Percentiles rank a stretch among this genome's conserved stretches.
phyloP scores from a whole-genome alignment of 1,140 invertebrate genomes.

The Drosophila orosa region DNA sequence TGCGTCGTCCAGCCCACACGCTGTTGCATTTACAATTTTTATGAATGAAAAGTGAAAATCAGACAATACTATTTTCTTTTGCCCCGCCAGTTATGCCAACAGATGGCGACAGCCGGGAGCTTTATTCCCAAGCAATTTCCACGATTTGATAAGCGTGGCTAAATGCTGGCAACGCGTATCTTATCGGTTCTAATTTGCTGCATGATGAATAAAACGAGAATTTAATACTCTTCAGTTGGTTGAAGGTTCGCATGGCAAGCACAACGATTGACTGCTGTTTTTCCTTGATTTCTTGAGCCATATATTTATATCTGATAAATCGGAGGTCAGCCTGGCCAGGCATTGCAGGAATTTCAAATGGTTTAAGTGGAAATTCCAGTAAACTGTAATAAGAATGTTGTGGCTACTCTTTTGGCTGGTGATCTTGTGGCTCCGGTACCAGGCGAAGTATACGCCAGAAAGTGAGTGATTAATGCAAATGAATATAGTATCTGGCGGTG shows the following conservation, averaged over 20 bases:
- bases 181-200: conserved; percentile 67
- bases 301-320: conserved; percentile 9
- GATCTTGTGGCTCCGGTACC: conserved; percentile 58
- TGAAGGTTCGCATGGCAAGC: conserved; percentile 35
- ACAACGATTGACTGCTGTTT: conserved; percentile 11
- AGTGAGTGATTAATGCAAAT: conserved; percentile 58
- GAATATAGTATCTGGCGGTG: conserved; percentile 7
- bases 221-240: conserved; percentile 52
- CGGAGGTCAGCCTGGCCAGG: conserved; percentile 26
- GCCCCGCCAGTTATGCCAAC: conserved; percentile 22
- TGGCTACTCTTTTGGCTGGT: conserved; percentile 64
- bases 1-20: conserved; percentile 47
- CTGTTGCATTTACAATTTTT: conserved; percentile 5
- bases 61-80: not conserved
- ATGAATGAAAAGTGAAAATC: conserved; percentile 72
- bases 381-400: conserved; percentile 44
- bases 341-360: conserved; percentile 45
- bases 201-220: conserved; percentile 57
- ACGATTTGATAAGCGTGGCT: conserved; percentile 55
- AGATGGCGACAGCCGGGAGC: conserved; percentile 34
- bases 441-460: conserved; percentile 31
- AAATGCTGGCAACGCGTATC: conserved; percentile 53
- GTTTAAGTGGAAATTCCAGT: conserved; percentile 41
- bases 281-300: conserved; percentile 4
- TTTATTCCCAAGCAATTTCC: conserved; percentile 8